Conservation (phyloP, 2,888 invertebrate genomes). For the Oxycera nigricornis region DNA sequence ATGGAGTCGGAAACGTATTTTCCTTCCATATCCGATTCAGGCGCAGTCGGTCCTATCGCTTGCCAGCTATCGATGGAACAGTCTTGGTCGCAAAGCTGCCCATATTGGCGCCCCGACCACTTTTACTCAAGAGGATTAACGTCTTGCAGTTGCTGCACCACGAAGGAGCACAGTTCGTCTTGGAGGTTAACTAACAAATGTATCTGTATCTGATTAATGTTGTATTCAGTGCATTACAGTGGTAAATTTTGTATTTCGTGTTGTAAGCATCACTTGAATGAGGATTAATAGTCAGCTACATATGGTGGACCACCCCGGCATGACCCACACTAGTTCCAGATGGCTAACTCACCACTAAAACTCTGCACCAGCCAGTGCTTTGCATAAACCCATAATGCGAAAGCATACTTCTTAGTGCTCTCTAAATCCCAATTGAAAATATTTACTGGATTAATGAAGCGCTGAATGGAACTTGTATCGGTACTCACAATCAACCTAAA, state of each 20-base stretch:
- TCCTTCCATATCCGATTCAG: conserved; percentile 27
- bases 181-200: conserved; percentile 18
- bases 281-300: background rate
- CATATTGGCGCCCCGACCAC: conserved; percentile 27
- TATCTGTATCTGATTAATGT: background rate
- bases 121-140: conserved; percentile 31
- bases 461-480: background rate
- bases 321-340: background rate
- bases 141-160: background rate
- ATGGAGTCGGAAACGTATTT: conserved; percentile 37
- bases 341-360: background rate
- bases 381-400: background rate
- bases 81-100: background rate
- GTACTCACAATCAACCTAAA: background rate
- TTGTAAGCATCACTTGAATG: background rate
- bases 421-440: background rate
- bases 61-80: background rate
- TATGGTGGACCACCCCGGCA: background rate
- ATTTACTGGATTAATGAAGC: background rate
- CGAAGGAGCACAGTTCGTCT: background rate
- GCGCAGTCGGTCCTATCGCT: background rate
- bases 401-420: background rate
- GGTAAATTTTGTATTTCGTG: background rate
- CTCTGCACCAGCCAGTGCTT: background rate
- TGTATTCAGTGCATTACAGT: background rate